These are phyloP conservation scores for Nomia melanderi DNA, from an alignment of 1,140 invertebrate species.

Conservation along the genomic window DNA sequence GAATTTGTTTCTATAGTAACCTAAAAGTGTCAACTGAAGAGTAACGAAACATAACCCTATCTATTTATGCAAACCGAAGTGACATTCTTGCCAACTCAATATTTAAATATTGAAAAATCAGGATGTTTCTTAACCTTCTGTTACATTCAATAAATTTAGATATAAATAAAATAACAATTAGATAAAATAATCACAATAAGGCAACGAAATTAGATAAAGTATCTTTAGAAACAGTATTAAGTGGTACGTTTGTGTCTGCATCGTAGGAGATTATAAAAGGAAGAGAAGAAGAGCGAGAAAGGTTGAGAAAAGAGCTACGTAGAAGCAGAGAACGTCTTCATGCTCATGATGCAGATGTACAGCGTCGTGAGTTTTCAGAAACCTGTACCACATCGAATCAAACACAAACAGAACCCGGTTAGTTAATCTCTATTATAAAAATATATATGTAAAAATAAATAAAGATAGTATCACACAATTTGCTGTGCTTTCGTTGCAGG, in stretches of 20 bases:
- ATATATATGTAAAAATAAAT: not conserved
- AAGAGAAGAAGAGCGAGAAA: slow-evolving; percentile 88
- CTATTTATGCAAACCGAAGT: no score
- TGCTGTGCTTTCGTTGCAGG: slow-evolving; percentile 44
- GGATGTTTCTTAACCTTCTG: no score
- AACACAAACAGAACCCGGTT: slow-evolving; percentile 70
- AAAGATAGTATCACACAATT: slow-evolving; percentile 4
- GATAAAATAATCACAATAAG: no score
- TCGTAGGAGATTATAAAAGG: slow-evolving; percentile 87
- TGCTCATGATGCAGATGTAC: slow-evolving; percentile 81
- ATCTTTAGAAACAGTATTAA: not conserved
- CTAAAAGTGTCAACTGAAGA: no score
- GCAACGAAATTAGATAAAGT: no score
- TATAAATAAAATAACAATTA: no score
- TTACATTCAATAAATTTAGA: no score
- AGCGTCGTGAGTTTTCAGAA: slow-evolving; percentile 71
- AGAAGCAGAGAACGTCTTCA: slow-evolving; percentile 87
- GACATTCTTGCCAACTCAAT: no score
- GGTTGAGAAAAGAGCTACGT: slow-evolving; percentile 86
- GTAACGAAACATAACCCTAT: no score
- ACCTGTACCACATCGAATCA: slow-evolving; percentile 54
- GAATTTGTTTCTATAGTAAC: no score
- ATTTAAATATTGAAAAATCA: no score
- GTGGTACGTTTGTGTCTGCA: slow-evolving; percentile 5
- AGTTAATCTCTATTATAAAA: no score